Conservation (phyloP, 1,140 invertebrate genomes). For the Trichonephila clavipes region DNA sequence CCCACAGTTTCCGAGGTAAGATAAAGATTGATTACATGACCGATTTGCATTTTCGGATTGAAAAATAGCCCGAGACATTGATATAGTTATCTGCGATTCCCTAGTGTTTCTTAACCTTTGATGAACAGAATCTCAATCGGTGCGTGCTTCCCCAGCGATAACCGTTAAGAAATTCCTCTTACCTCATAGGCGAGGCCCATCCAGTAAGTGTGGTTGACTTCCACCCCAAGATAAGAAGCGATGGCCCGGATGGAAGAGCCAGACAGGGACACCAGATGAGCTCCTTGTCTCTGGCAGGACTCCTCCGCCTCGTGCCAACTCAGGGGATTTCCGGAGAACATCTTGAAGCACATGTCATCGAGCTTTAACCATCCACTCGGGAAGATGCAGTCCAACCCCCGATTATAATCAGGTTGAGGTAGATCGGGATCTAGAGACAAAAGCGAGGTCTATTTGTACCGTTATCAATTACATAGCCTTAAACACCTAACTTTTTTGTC, state of each 20-base stretch:
- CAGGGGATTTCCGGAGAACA: not conserved
- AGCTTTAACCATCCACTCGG: conserved; percentile 41
- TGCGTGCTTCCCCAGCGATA: too few relatives aligned
- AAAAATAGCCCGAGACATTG: too few relatives aligned
- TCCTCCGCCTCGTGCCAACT: not conserved
- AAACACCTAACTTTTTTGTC: too few relatives aligned
- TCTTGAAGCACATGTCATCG: conserved; percentile 45
- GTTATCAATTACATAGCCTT: too few relatives aligned
- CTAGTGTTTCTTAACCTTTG: too few relatives aligned
- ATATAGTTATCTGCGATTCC: too few relatives aligned
- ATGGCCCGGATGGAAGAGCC: not conserved
- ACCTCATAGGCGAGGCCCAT: conserved; percentile 47
- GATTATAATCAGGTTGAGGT: conserved; percentile 27
- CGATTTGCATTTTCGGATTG: too few relatives aligned
- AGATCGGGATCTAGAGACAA: conserved; percentile 5
- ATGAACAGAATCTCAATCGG: too few relatives aligned
- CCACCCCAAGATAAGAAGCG: not conserved
- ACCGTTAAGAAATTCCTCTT: not conserved
- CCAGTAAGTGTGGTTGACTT: conserved; percentile 50
- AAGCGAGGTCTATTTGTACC: too few relatives aligned
- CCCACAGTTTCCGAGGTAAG: too few relatives aligned
- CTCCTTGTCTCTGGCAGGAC: conserved; percentile 18
- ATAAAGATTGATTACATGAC: too few relatives aligned
- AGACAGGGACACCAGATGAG: conserved; percentile 29
- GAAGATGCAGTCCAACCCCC: conserved; percentile 36